Evolutionary conservation across 2,888 invertebrate genomes (phyloP).

Genomic region (Pachymerium ferrugineum): DNA sequence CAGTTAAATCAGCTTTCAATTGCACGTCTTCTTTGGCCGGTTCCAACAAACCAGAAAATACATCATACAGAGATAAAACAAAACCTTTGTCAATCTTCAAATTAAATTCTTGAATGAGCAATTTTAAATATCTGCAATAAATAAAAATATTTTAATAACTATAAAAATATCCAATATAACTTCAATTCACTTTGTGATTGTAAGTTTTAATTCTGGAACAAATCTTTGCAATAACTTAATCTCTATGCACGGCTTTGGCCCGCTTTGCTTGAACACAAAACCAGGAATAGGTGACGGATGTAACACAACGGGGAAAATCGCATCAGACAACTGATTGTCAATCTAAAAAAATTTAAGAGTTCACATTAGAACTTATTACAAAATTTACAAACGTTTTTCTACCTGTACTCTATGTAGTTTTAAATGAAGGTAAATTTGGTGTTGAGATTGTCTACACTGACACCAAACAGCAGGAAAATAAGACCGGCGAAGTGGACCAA

Average conservation of each 20-base stretch:
- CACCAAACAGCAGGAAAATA: slow-evolving; percentile 70
- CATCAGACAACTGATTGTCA: slow-evolving; percentile 68
- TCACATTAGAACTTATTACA: neutral
- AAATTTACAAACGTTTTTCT: slow-evolving; percentile 31
- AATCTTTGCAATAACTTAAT: slow-evolving; percentile 45
- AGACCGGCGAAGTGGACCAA: slow-evolving; percentile 66
- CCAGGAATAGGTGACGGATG: slow-evolving; percentile 56
- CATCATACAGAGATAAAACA: slow-evolving; percentile 57
- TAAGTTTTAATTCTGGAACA: slow-evolving; percentile 45
- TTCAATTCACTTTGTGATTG: slow-evolving; percentile 46
- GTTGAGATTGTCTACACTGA: slow-evolving; percentile 64
- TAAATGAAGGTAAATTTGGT: slow-evolving; percentile 61
- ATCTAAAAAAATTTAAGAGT: slow-evolving; percentile 54
- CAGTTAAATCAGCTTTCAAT: slow-evolving; percentile 55
- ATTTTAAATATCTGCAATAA: slow-evolving; percentile 54
- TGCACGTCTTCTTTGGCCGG: slow-evolving; percentile 57
- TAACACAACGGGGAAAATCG: slow-evolving; percentile 63
- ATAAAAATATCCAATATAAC: neutral
- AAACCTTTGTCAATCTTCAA: slow-evolving; percentile 66
- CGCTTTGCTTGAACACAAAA: slow-evolving; percentile 50
- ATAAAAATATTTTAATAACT: neutral
- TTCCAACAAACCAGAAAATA: slow-evolving; percentile 57
- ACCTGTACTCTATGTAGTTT: slow-evolving; percentile 62
- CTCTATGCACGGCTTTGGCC: slow-evolving; percentile 58
- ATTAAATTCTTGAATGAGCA: slow-evolving; percentile 62